phyloP scores from a whole-genome alignment of 2,888 invertebrate genomes.

The Drosophila aldrichi region DNA sequence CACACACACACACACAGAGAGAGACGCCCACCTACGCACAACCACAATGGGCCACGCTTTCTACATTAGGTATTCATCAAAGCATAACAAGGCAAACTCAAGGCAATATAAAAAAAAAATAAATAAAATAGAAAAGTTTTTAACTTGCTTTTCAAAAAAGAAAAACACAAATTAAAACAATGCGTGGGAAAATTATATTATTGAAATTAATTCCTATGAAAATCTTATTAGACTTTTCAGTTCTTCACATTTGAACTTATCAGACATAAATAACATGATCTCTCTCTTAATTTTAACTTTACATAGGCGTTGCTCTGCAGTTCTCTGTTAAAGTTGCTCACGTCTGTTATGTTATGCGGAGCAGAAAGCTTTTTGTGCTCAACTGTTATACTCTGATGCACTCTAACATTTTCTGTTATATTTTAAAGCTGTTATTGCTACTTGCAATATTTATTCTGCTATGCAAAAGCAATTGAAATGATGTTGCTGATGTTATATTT shows the following conservation, averaged over 20 bases:
- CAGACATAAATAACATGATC: not conserved
- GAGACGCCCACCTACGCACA: slow-evolving; percentile 5
- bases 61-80: slow-evolving; percentile 43
- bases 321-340: too few species aligned
- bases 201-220: slow-evolving; percentile 5
- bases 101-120: slow-evolving; percentile 5
- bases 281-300: too few species aligned
- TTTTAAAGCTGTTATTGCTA: not conserved
- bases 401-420: too few species aligned
- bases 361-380: not conserved
- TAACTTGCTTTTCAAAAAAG: not conserved
- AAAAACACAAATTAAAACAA: slow-evolving; percentile 17
- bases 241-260: not conserved
- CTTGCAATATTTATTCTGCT: too few species aligned
- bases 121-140: slow-evolving; percentile 18
- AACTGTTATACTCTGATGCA: too few species aligned
- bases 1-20: slow-evolving; percentile 4
- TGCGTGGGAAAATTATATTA: not conserved
- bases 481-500: too few species aligned
- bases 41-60: slow-evolving; percentile 3
- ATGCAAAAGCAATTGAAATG: too few species aligned
- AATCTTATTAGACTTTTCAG: not conserved
- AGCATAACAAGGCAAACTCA: slow-evolving; percentile 4
- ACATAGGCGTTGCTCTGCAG: too few species aligned
- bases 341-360: not conserved